phyloP scores from a whole-genome alignment of 2,797 vertebrate species.

The Dicrostonyx torquatus region DNA sequence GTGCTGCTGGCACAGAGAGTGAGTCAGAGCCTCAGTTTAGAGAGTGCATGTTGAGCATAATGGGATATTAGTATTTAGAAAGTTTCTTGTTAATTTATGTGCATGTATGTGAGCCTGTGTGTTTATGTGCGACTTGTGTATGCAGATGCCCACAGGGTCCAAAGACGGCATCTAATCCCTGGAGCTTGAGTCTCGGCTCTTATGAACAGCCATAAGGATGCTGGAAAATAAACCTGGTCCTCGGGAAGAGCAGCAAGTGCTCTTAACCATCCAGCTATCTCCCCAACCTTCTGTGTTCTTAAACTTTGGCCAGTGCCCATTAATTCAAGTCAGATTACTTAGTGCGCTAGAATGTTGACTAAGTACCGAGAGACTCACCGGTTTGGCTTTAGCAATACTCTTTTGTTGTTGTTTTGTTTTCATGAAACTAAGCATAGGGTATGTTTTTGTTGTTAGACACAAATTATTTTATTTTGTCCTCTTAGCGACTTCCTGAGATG shows the following conservation, averaged over 20 bases:
- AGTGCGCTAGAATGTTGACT: neutral
- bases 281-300: neutral
- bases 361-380: neutral
- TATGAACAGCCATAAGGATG: no score
- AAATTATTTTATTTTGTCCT: slow-evolving; percentile 60
- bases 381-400: neutral
- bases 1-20: neutral
- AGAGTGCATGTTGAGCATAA: slow-evolving; percentile 14
- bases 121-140: neutral
- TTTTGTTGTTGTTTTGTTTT: slow-evolving; percentile 1
- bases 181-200: neutral
- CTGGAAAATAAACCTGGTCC: no score
- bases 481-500: slow-evolving; percentile 37
- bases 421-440: slow-evolving; percentile 14
- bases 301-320: slow-evolving; percentile 19
- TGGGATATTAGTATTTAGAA: slow-evolving; percentile 7
- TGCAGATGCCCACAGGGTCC: neutral
- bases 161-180: no score
- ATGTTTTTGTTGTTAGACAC: slow-evolving; percentile 26
- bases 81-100: neutral
- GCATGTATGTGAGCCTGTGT: neutral
- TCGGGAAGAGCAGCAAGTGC: neutral
- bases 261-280: neutral
- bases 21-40: slow-evolving; percentile 44
- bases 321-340: neutral